phyloP scores from a whole-genome alignment of 2,888 invertebrate species.

The Meta bourneti region DNA sequence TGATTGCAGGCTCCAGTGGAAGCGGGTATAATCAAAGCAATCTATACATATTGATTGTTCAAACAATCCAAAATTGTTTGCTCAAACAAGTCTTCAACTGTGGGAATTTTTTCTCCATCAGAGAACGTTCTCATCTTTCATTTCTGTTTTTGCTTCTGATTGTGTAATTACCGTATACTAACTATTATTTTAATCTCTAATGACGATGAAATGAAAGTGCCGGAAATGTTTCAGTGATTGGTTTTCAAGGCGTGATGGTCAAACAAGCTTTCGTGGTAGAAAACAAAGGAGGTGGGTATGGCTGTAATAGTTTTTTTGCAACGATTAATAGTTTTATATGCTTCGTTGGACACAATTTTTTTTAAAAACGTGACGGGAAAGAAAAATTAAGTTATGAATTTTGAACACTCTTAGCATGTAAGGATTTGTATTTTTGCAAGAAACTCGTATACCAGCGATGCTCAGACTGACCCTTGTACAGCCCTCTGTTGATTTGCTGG shows the following conservation, averaged over 20 bases:
- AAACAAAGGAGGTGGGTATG: constrained; percentile 6
- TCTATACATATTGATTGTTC: background rate
- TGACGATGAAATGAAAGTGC: constrained; percentile 10
- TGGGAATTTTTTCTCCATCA: background rate
- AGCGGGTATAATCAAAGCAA: background rate
- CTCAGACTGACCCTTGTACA: too few species aligned
- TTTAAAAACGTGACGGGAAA: too few species aligned
- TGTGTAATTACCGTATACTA: constrained; percentile 12
- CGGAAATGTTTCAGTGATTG: constrained; percentile 40
- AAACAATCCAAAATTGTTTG: background rate
- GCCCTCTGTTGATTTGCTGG: too few species aligned
- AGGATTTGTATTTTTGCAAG: too few species aligned
- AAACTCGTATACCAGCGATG: too few species aligned
- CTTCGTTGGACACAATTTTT: background rate
- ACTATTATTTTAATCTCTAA: constrained; percentile 19
- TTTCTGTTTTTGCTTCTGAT: background rate
- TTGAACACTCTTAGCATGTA: too few species aligned
- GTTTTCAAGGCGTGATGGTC: background rate
- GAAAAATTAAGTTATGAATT: too few species aligned
- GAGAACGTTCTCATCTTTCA: background rate
- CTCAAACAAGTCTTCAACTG: background rate
- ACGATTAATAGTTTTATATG: background rate
- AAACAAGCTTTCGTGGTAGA: background rate
- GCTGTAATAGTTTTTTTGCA: background rate
- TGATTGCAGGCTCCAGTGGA: background rate